These are phyloP conservation scores for Orientallactaga bullata DNA, from an alignment of 2,113 vertebrate genomes.

Conservation along the genomic window DNA sequence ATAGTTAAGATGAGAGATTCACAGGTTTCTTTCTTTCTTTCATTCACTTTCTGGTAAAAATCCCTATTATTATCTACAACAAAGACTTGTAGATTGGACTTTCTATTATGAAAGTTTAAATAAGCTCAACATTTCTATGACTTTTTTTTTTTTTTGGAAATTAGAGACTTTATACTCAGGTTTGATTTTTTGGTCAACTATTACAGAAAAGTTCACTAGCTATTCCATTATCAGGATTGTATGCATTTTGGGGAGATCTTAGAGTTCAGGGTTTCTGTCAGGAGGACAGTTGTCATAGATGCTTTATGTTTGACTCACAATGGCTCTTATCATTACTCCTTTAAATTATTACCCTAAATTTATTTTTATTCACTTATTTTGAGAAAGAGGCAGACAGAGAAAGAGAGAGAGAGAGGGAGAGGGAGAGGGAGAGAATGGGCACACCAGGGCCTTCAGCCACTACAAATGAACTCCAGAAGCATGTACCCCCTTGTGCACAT, in stretches of 20 bases:
- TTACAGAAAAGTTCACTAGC: not conserved
- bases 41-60: not conserved
- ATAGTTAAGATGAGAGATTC: not conserved
- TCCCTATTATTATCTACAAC: rapidly evolving
- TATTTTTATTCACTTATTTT: not conserved
- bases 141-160: not conserved
- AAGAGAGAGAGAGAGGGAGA: too few species aligned
- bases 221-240: not conserved
- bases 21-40: not conserved
- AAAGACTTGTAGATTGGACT: not conserved
- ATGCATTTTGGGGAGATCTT: not conserved
- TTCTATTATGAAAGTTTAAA: not conserved
- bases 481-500: too few species aligned
- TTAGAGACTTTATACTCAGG: not conserved
- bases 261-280: not conserved
- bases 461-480: too few species aligned
- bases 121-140: not conserved
- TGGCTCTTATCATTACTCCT: not conserved
- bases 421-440: too few species aligned
- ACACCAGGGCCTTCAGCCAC: too few species aligned
- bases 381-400: too few species aligned
- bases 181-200: not conserved
- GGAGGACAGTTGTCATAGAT: not conserved
- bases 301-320: not conserved
- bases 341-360: not conserved